These are phyloP conservation scores for Macrocentrus cingulum DNA, from an alignment of 1,140 invertebrate genomes.

Conservation along the genomic window DNA sequence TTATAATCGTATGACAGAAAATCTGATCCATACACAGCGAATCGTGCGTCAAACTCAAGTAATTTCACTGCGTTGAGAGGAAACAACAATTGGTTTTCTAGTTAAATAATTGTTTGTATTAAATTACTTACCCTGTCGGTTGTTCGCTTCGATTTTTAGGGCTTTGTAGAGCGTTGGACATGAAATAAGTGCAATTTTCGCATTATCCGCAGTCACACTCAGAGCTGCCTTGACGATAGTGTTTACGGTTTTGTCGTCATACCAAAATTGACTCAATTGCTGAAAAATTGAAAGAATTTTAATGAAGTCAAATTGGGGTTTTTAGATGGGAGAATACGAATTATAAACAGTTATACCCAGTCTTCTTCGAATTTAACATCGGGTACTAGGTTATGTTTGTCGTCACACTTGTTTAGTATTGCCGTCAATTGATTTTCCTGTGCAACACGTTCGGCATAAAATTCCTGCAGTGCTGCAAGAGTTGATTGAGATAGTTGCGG, in stretches of 20 bases:
- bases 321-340: too few relatives aligned
- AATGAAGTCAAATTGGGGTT: slow-evolving; percentile 9
- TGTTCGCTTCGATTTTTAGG: slow-evolving; percentile 60
- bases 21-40: slow-evolving; percentile 76
- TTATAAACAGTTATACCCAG: too few relatives aligned
- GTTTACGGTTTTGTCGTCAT: slow-evolving; percentile 75
- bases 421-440: slow-evolving; percentile 58
- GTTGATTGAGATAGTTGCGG: slow-evolving; percentile 72
- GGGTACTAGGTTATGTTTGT: slow-evolving; percentile 45
- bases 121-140: slow-evolving; percentile 55
- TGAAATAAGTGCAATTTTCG: slow-evolving; percentile 81
- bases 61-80: slow-evolving; percentile 65
- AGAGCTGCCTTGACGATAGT: slow-evolving; percentile 68
- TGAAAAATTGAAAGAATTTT: slow-evolving; percentile 55
- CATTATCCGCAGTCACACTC: slow-evolving; percentile 57
- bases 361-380: slow-evolving; percentile 73
- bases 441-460: slow-evolving; percentile 73
- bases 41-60: slow-evolving; percentile 82
- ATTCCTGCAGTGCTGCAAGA: slow-evolving; percentile 78
- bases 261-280: slow-evolving; percentile 98
- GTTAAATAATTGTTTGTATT: slow-evolving; percentile 4
- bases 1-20: slow-evolving; percentile 92
- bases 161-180: slow-evolving; percentile 84
- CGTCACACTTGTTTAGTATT: slow-evolving; percentile 49
- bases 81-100: slow-evolving; percentile 36